Conservation (phyloP, 2,888 invertebrate genomes). For the Watsonalla binaria region DNA sequence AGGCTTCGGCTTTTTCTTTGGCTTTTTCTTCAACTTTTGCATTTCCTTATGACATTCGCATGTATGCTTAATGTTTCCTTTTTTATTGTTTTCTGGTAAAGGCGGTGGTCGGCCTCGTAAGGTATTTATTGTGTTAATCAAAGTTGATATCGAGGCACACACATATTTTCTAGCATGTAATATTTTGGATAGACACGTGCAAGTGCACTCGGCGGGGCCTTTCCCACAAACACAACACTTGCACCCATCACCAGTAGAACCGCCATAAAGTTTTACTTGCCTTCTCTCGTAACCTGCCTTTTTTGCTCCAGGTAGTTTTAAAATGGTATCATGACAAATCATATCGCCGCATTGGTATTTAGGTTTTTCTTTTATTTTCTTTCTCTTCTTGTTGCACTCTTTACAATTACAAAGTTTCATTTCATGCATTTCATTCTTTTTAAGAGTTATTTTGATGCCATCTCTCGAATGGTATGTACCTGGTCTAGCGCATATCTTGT, state of each 20-base stretch:
- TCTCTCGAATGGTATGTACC: constrained; percentile 7
- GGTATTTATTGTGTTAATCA: background rate
- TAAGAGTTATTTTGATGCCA: constrained; percentile 6
- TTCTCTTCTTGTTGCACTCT: background rate
- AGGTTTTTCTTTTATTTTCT: background rate
- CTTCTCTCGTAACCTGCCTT: background rate
- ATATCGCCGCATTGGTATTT: background rate
- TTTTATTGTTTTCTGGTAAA: background rate
- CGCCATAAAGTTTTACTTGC: background rate
- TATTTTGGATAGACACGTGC: background rate
- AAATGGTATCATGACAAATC: background rate
- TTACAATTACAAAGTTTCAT: background rate
- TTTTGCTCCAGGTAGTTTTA: background rate
- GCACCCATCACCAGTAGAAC: background rate
- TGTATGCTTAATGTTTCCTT: background rate
- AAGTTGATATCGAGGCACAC: constrained; percentile 3
- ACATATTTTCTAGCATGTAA: constrained; percentile 4
- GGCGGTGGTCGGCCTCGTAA: background rate
- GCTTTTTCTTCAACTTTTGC: background rate
- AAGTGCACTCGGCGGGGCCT: constrained; percentile 5
- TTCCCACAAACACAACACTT: constrained; percentile 4
- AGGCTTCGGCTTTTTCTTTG: constrained; percentile 2
- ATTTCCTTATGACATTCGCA: constrained; percentile 1
- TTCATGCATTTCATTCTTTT: background rate
- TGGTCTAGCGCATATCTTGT: constrained; percentile 5